Base-by-base conservation (phyloP, 2,888 invertebrate species). In the Dicranocentrus wangi region DNA sequence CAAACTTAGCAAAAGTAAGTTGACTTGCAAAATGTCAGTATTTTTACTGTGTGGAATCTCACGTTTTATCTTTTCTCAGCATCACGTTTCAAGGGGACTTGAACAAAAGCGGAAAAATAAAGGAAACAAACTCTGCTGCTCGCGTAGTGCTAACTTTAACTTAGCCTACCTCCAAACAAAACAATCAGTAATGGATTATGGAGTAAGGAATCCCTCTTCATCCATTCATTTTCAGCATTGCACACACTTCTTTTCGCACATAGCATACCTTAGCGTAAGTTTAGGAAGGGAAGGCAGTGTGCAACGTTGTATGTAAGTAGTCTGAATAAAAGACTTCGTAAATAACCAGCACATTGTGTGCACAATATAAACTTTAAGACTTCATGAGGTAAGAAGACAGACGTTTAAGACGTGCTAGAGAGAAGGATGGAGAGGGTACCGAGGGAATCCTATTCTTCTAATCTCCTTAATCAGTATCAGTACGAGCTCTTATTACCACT, bases 31-130 rank as follows among this genome's bases (percentile, higher is more conserved):
- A n/a, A n/a, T n/a, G n/a, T n/a, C n/a, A n/a, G n/a, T n/a, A n/a
- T n/a, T n/a, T n/a, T n/a, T n/a, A n/a, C n/a, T n/a, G n/a, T n/a
- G n/a, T n/a, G n/a, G n/a, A n/a, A n/a, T 47, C 15, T 47, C 47
- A 47, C 47, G 47, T 47, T 47, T 47, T 47, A 17, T 47, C 39
- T 13, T 39, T 17, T 47, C 3, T 5, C 15, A 47, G 47, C 17
- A 39, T 61, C 32, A 61, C 61, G 61, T 61, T 61, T 61, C 61
- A 61, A 61, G 61, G 61, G 23, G 61, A 61, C 28, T 32, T n/a
- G 39, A 7, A 61, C n/a, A 47, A 47, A 61, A 61, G 61, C 61
- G 61, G 61, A 61, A 61, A 61, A 61, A 39, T 61, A 39, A 61
- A 61, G 61, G 61, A 61, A 61, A 39, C 39, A 32, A 32, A 61